Evolutionary conservation across 2,888 invertebrate species (phyloP).

Genomic region (Chrysodeixis includens): DNA sequence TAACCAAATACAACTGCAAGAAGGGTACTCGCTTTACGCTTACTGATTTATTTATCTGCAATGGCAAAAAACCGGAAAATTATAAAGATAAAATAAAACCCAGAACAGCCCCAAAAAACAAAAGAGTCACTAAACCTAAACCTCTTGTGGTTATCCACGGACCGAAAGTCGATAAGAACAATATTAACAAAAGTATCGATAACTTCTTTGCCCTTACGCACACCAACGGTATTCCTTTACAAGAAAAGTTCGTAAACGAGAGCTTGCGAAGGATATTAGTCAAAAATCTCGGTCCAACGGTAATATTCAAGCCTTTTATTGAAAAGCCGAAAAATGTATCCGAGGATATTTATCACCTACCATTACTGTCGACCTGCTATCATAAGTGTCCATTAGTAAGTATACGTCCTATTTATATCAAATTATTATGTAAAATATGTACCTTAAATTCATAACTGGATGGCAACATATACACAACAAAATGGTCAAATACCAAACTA

Average conservation of each 20-base stretch:
- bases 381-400: slow-evolving; percentile 80
- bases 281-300: slow-evolving; percentile 68
- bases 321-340: slow-evolving; percentile 68
- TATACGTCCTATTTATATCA: slow-evolving; percentile 2
- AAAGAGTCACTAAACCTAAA: slow-evolving; percentile 35
- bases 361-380: slow-evolving; percentile 75
- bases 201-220: slow-evolving; percentile 81
- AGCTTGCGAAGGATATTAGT: slow-evolving; percentile 67
- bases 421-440: too few relatives aligned
- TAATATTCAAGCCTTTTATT: slow-evolving; percentile 74
- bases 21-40: slow-evolving; percentile 60
- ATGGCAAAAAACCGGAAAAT: slow-evolving; percentile 1
- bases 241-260: slow-evolving; percentile 55
- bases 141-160: slow-evolving; percentile 72
- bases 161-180: slow-evolving; percentile 61
- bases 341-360: slow-evolving; percentile 67
- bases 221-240: slow-evolving; percentile 71
- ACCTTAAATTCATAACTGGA: too few relatives aligned
- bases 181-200: slow-evolving; percentile 74
- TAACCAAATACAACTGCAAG: slow-evolving; percentile 72
- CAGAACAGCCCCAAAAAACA: neutral
- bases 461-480: too few relatives aligned
- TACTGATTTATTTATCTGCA: slow-evolving; percentile 73
- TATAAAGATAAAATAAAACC: slow-evolving; percentile 25
- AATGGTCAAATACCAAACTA: too few relatives aligned